phyloP scores from a whole-genome alignment of 2,113 vertebrate genomes.

The Cyprinodon brontotheroides region DNA sequence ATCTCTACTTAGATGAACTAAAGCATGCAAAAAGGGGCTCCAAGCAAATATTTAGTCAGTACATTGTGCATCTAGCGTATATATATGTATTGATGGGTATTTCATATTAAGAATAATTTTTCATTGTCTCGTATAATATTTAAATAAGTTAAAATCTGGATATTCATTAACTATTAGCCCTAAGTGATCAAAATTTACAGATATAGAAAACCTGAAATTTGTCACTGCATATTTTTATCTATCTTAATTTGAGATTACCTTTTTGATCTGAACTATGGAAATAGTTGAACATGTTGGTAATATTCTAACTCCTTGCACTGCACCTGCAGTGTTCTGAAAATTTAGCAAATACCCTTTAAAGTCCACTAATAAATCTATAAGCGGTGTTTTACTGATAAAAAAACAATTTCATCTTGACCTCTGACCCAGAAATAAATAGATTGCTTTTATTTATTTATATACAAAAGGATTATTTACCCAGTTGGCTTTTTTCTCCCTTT shows the following conservation, averaged over 20 bases:
- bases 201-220: neutral
- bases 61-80: neutral
- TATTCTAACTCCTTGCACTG: neutral
- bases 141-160: neutral
- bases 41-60: too few relatives aligned
- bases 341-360: neutral
- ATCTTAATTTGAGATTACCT: neutral
- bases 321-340: neutral
- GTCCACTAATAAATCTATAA: neutral
- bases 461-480: conserved; percentile 82
- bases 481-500: conserved; percentile 83
- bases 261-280: neutral
- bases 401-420: neutral
- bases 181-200: neutral
- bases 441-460: neutral
- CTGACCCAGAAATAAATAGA: neutral
- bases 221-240: neutral
- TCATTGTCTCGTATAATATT: neutral
- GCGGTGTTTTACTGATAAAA: neutral
- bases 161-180: neutral
- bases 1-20: neutral
- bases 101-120: neutral
- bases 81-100: neutral
- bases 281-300: neutral
- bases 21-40: neutral